These are phyloP conservation scores for Gymnoscopelus braueri DNA, from an alignment of 2,797 vertebrate species.

Conservation along the genomic window DNA sequence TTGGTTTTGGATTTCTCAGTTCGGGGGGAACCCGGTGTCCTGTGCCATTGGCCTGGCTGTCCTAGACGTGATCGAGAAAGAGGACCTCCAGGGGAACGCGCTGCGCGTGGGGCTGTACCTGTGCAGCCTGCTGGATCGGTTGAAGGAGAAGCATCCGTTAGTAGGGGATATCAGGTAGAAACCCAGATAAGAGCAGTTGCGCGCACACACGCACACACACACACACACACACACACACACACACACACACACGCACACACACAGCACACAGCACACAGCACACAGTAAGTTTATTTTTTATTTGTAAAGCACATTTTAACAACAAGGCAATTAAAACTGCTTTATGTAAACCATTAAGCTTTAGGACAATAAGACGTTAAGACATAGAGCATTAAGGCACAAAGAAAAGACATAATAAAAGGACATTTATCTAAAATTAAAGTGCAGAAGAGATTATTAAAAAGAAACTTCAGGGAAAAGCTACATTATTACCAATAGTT, in stretches of 20 bases:
- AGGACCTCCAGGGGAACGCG: slow-evolving; percentile 92
- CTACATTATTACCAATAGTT: no score
- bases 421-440: no score
- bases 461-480: no score
- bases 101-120: slow-evolving; percentile 88
- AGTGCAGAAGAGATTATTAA: no score
- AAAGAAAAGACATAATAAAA: no score
- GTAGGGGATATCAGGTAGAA: slow-evolving; percentile 93
- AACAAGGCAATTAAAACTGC: no score
- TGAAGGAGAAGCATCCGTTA: slow-evolving; percentile 89
- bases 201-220: background rate
- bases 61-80: slow-evolving; percentile 90
- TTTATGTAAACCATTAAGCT: no score
- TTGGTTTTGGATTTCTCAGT: slow-evolving; percentile 77
- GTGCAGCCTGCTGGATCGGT: slow-evolving; percentile 81
- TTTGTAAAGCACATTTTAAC: no score
- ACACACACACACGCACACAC: background rate
- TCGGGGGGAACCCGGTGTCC: slow-evolving; percentile 97
- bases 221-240: background rate
- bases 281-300: no score
- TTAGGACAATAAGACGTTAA: background rate
- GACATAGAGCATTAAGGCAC: background rate
- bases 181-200: background rate
- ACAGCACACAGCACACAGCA: background rate
- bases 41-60: slow-evolving; percentile 95